A percentile compares a stretch with the other conserved stretches of the same genome.
Conservation (phyloP, 1,140 invertebrate species). For the Glomeris maerens region DNA sequence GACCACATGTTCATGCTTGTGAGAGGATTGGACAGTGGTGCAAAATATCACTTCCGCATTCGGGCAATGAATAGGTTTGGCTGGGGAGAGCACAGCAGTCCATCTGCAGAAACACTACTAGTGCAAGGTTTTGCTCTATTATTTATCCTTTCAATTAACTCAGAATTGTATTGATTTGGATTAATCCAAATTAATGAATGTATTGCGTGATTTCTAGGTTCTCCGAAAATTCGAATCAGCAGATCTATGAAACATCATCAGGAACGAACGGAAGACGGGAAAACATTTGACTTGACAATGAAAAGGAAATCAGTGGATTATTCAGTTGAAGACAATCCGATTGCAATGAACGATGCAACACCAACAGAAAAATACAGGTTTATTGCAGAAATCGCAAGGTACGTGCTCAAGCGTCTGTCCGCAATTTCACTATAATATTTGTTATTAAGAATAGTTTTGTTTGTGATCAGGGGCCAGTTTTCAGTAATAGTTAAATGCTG, state of each 20-base stretch:
- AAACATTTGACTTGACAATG: constrained; percentile 45
- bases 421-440: constrained; percentile 7
- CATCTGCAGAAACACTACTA: constrained; percentile 47
- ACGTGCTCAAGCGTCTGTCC: constrained; percentile 14
- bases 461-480: constrained; percentile 53
- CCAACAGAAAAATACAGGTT: constrained; percentile 56
- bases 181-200: too few relatives aligned
- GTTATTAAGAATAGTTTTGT: constrained; percentile 15
- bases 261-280: constrained; percentile 61
- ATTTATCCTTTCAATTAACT: too few relatives aligned
- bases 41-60: constrained; percentile 74
- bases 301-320: constrained; percentile 52
- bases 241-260: constrained; percentile 69
- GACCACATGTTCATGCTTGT: constrained; percentile 86
- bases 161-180: too few relatives aligned
- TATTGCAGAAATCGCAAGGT: constrained; percentile 57
- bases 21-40: constrained; percentile 54
- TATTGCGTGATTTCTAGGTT: constrained; percentile 15
- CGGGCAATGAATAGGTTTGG: constrained; percentile 81
- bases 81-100: constrained; percentile 69
- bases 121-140: too few relatives aligned
- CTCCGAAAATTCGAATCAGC: constrained; percentile 53
- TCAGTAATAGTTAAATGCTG: constrained; percentile 69
- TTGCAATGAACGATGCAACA: constrained; percentile 35
- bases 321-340: constrained; percentile 50